These are phyloP conservation scores for Phaetusa simplex DNA, from an alignment of 2,113 vertebrate species.

Conservation along the genomic window DNA sequence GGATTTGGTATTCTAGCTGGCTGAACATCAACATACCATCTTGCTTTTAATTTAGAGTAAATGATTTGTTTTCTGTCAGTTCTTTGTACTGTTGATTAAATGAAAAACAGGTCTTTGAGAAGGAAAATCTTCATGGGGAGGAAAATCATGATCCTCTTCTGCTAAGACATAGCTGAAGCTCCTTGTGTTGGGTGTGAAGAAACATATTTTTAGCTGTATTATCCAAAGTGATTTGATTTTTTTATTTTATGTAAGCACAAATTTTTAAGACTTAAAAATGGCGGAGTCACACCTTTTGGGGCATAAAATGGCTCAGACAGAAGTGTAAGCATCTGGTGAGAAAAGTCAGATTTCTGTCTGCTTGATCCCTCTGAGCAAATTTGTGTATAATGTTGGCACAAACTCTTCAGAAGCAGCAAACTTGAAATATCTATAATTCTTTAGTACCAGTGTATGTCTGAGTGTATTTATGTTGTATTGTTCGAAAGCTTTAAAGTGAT, in stretches of 20 bases:
- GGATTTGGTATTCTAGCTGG: background rate
- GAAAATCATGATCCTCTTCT: background rate
- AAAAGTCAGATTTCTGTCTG: background rate
- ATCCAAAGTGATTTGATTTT: background rate
- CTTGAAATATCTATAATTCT: fast-evolving
- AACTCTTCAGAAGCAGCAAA: background rate
- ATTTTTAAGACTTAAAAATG: background rate
- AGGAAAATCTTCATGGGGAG: background rate
- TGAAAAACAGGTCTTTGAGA: background rate
- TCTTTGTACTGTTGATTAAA: background rate
- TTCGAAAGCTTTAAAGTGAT: background rate
- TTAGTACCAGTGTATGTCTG: background rate
- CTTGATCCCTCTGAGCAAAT: background rate
- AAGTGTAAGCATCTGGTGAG: background rate
- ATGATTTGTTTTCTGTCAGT: background rate
- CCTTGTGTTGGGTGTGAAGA: background rate
- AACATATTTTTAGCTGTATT: background rate
- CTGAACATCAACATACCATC: background rate
- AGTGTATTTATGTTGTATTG: background rate
- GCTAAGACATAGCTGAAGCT: background rate
- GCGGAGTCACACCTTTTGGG: background rate
- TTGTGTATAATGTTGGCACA: background rate
- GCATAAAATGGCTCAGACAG: background rate
- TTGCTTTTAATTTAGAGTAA: background rate
- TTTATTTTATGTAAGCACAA: background rate